Percentiles rank a stretch among this genome's conserved stretches.
Conservation (phyloP, 2,888 invertebrate genomes). For the Lithosia quadra region DNA sequence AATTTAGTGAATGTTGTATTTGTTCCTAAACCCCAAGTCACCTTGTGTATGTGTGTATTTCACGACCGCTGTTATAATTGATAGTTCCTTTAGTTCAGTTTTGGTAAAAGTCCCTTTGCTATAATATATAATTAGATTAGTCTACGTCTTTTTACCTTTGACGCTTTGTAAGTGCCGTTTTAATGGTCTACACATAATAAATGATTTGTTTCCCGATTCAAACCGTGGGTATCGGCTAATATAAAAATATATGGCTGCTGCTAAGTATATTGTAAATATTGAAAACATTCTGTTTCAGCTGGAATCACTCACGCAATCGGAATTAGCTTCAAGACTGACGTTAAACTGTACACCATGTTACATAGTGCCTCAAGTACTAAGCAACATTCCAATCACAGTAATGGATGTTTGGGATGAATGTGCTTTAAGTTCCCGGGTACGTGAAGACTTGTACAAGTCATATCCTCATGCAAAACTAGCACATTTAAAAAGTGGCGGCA, state of each 20-base stretch:
- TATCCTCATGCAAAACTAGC: slow-evolving; percentile 95
- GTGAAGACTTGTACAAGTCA: slow-evolving; percentile 94
- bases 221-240: too few species aligned
- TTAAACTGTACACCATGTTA: slow-evolving; percentile 94
- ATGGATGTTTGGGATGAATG: slow-evolving; percentile 96
- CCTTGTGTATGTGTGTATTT: not conserved
- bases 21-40: not conserved
- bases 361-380: slow-evolving; percentile 91
- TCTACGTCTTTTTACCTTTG: too few species aligned
- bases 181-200: too few species aligned
- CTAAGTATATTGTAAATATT: not conserved
- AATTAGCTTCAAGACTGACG: slow-evolving; percentile 94
- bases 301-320: slow-evolving; percentile 93
- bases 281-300: slow-evolving; percentile 82
- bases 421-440: slow-evolving; percentile 91
- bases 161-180: too few species aligned
- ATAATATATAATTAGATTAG: too few species aligned
- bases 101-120: too few species aligned
- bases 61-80: not conserved
- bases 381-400: slow-evolving; percentile 91
- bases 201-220: too few species aligned
- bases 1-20: not conserved
- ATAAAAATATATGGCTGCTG: too few species aligned
- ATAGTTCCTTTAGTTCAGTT: too few species aligned
- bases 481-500: slow-evolving; percentile 95